These are phyloP conservation scores for Lethrus apterus DNA, from an alignment of 1,140 invertebrate genomes.

Conservation along the genomic window DNA sequence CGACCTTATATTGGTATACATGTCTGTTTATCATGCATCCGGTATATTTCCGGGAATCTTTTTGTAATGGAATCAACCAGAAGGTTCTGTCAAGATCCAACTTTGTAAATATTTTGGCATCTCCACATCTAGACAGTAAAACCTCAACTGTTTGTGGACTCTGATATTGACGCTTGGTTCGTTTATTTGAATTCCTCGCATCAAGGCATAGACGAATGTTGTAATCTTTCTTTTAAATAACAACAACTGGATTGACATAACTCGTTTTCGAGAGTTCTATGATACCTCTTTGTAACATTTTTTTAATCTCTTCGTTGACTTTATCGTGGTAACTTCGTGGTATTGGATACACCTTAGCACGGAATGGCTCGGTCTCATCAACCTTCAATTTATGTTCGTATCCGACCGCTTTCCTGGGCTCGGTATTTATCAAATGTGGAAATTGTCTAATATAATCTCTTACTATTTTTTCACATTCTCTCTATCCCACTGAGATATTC, in stretches of 20 bases:
- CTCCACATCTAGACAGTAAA: background rate
- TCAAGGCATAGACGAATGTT: background rate
- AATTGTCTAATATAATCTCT: too few species aligned
- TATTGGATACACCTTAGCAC: slow-evolving; percentile 2
- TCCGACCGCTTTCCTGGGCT: too few species aligned
- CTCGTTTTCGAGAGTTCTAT: slow-evolving; percentile 1
- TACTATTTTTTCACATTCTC: too few species aligned
- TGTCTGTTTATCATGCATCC: slow-evolving; percentile 38
- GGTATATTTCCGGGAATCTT: slow-evolving; percentile 31
- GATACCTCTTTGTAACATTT: background rate
- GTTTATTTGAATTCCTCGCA: background rate
- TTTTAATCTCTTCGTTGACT: slow-evolving; percentile 2
- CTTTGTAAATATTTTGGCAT: slow-evolving; percentile 27
- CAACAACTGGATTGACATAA: slow-evolving; percentile 4
- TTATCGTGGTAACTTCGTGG: background rate
- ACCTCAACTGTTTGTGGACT: slow-evolving; percentile 2
- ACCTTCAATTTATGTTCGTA: too few species aligned
- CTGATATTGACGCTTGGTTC: background rate
- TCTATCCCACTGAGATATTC: too few species aligned
- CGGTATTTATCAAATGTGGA: too few species aligned
- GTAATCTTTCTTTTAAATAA: slow-evolving; percentile 2
- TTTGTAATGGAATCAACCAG: slow-evolving; percentile 34
- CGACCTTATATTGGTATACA: slow-evolving; percentile 34
- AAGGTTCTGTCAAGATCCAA: slow-evolving; percentile 36
- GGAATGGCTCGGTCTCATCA: too few species aligned